A percentile compares a stretch with the other conserved stretches of the same genome.
Conservation (phyloP, 2,888 invertebrate species). For the Dicranocentrus wangi region DNA sequence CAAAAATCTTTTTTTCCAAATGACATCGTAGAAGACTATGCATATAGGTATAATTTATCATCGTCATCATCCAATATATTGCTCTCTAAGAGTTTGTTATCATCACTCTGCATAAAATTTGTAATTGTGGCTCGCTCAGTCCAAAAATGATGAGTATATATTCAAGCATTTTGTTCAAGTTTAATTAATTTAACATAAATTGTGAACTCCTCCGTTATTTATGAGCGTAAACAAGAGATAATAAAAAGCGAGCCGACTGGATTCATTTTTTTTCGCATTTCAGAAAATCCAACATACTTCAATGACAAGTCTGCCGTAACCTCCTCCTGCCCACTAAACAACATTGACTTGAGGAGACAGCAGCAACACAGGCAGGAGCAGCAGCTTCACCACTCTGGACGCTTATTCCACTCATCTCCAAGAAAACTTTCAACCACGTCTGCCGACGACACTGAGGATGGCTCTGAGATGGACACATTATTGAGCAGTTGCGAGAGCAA, state of each 20-base stretch:
- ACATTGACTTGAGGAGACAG: background rate
- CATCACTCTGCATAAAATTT: too few relatives aligned
- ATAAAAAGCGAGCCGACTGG: too few relatives aligned
- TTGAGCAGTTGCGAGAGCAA: slow-evolving; percentile 62
- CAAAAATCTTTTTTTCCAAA: background rate
- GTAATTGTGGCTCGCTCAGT: background rate
- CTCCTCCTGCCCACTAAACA: slow-evolving; percentile 9
- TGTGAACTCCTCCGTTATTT: background rate
- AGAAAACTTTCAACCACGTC: slow-evolving; percentile 31
- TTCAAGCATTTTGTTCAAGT: too few relatives aligned
- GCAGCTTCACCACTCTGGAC: slow-evolving; percentile 7
- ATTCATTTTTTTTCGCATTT: slow-evolving; percentile 5
- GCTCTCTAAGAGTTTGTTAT: too few relatives aligned
- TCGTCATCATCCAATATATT: background rate
- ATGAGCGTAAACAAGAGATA: background rate
- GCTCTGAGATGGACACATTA: slow-evolving; percentile 56
- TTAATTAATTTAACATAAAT: slow-evolving; percentile 1
- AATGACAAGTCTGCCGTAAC: slow-evolving; percentile 39
- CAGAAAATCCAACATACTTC: slow-evolving; percentile 67
- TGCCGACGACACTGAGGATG: slow-evolving; percentile 38
- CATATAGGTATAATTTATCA: slow-evolving; percentile 8
- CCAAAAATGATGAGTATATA: background rate
- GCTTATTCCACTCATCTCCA: slow-evolving; percentile 13
- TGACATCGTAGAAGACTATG: background rate
- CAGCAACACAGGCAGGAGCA: background rate